Conservation (phyloP, 2,888 invertebrate genomes). For the Drosophila subsilvestris region DNA sequence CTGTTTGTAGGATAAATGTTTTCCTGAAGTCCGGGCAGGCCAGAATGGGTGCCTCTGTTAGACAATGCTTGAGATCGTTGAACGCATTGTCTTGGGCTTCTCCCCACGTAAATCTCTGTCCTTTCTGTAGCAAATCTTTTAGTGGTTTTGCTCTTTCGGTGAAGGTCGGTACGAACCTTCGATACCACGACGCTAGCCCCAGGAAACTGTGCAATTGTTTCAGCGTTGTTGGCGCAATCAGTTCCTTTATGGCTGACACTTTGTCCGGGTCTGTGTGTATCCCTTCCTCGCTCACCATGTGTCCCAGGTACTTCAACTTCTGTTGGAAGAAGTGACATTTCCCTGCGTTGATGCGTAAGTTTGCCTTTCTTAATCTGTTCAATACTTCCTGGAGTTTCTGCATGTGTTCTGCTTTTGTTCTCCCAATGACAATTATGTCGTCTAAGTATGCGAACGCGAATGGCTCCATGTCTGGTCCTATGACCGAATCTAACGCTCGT, state of each 20-base stretch:
- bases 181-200: neutral
- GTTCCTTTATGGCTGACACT: neutral
- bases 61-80: neutral
- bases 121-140: neutral
- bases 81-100: neutral
- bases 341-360: neutral
- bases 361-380: neutral
- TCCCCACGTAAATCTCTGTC: neutral
- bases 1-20: neutral
- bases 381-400: neutral
- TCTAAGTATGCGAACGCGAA: neutral
- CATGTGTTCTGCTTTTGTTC: neutral
- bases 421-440: neutral
- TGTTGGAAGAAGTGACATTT: slow-evolving; percentile 1
- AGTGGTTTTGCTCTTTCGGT: neutral
- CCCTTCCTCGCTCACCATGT: neutral
- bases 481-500: neutral
- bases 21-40: neutral
- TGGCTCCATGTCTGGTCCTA: slow-evolving; percentile 4
- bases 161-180: neutral
- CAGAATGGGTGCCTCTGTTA: slow-evolving; percentile 1
- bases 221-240: neutral
- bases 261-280: slow-evolving; percentile 3
- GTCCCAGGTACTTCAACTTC: neutral
- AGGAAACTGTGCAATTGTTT: slow-evolving; percentile 1